Evolutionary conservation across 2,888 invertebrate species (phyloP), one percentile per base, ranked within the genome.

Genomic region (Lapara coniferarum): DNA sequence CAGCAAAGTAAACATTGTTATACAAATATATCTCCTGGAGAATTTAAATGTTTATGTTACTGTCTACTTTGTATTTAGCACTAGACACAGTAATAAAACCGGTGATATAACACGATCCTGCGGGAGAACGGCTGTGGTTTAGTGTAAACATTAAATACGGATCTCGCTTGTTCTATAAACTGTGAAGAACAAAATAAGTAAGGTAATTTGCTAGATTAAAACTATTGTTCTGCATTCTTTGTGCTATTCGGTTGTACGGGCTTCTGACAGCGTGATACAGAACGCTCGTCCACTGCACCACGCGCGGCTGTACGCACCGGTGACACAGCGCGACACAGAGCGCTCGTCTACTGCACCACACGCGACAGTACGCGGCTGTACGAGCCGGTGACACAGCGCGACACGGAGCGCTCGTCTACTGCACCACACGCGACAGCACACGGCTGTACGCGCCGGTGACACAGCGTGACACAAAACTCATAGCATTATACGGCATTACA

Each of bases 381-480:
- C 63, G 37, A 16, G 63, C 63, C 63, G 44, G 58, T 58, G 58
- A 58, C 58, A 58, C 53, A 53, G 30, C 58, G 58, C 58, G 58
- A 37, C 37, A 37, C 37, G 30, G 58, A 58, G 58, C 25, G 58
- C 58, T 58, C 58, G 14, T 58, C 58, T 58, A 58, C 58, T 58
- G 58, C 30, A 58, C 58, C 37, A 58, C 58, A 58, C 30, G 37
- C 37, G 37, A 58, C 58, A 58, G 25, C 37, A 58, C 25, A 5
- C 30, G 37, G 58, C 25, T 58, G 37, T 37, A 58, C 37, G 14
- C 58, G 58, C 58, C 37, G 58, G 16, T 63, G 44, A 44, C 16
- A 63, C 63, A 63, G 46, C 63, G 37, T 16, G 44, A 46, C 63
- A 44, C 10, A n/a, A n/a, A n/a, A n/a, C n/a, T n/a, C n/a, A n/a